These are phyloP conservation scores for Bergia puertoricense DNA, from an alignment of 92 coral and sea anemone genomes.

Conservation along the genomic window DNA sequence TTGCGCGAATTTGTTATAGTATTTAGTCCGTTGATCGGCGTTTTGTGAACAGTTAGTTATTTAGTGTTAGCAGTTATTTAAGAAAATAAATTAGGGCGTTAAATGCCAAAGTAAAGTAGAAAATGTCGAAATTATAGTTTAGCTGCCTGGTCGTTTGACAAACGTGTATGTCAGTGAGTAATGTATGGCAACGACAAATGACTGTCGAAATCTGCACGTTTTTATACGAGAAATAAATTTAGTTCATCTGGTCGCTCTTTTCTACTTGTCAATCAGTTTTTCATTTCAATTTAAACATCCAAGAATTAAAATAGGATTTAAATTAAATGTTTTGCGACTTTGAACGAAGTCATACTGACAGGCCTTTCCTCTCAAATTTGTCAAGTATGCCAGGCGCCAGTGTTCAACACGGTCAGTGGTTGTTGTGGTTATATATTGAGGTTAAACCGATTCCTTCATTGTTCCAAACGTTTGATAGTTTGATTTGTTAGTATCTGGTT, in stretches of 20 bases:
- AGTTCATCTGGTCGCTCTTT: not conserved
- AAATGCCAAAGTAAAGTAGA: not conserved
- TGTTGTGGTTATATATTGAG: not conserved
- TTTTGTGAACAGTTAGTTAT: slow-evolving; percentile 28
- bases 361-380: not conserved
- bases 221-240: not conserved
- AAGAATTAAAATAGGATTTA: not conserved
- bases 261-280: too few species aligned
- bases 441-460: not conserved
- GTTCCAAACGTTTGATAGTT: not conserved
- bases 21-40: slow-evolving; percentile 26
- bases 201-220: not conserved
- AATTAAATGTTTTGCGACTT: not conserved
- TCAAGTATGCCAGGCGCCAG: not conserved
- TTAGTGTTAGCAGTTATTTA: slow-evolving; percentile 33
- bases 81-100: slow-evolving; percentile 9
- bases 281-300: not conserved
- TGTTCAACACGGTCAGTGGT: not conserved
- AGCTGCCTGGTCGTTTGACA: not conserved
- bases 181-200: not conserved
- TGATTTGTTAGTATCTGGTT: not conserved
- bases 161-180: not conserved
- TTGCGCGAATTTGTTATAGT: not conserved
- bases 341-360: not conserved
- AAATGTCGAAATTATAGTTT: not conserved